phyloP scores from a whole-genome alignment of 2,113 vertebrate species.

The Apeltes quadracus region DNA sequence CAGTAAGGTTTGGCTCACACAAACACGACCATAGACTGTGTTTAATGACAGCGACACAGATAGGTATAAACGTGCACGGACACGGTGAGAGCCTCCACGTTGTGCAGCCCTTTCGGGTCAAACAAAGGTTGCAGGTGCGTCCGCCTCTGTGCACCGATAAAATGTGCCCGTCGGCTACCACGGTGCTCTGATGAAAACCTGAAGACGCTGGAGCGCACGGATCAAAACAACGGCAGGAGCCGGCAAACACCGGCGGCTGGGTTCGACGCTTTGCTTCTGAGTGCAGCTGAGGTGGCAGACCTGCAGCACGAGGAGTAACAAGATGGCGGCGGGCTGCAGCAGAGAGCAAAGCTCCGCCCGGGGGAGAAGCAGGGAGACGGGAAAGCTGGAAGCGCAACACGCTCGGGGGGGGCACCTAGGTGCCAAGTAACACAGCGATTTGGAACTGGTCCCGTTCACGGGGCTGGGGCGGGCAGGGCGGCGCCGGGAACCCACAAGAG shows the following conservation, averaged over 20 bases:
- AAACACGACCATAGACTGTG: not conserved
- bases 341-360: conserved; percentile 57
- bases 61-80: not conserved
- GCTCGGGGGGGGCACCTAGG: conserved; percentile 58
- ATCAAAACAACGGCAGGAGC: conserved; percentile 20
- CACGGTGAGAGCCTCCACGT: not conserved
- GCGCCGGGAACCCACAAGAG: conserved; percentile 49
- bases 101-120: not conserved
- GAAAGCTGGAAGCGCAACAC: conserved; percentile 41
- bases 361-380: conserved; percentile 51
- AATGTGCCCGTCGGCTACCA: conserved; percentile 39
- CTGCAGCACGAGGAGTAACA: conserved; percentile 62
- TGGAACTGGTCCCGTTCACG: conserved; percentile 50
- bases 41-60: not conserved
- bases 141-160: conserved; percentile 45
- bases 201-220: conserved; percentile 12
- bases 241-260: conserved; percentile 49
- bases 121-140: conserved; percentile 29
- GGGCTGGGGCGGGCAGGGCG: conserved; percentile 52
- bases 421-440: conserved; percentile 69
- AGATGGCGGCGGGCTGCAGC: conserved; percentile 75
- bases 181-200: conserved; percentile 31
- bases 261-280: conserved; percentile 54
- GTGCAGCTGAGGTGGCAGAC: conserved; percentile 58
- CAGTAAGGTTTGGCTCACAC: not conserved